Conservation (phyloP, 2,888 invertebrate species). For the Drosophila percnosoma region DNA sequence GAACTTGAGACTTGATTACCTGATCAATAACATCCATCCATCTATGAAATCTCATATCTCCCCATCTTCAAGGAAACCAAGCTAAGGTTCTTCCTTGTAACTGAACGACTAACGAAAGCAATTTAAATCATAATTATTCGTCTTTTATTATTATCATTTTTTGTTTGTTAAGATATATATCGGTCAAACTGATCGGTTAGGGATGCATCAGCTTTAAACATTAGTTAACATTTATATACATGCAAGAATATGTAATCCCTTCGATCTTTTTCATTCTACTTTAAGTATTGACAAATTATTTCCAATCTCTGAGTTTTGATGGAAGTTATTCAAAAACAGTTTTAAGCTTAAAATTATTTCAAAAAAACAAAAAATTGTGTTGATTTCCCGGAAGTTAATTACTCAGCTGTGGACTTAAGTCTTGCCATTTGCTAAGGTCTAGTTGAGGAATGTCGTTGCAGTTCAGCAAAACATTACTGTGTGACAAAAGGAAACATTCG, state of each 20-base stretch:
- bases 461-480: slow-evolving; percentile 67
- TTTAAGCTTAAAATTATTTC: not conserved
- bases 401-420: slow-evolving; percentile 54
- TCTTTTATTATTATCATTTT: not conserved
- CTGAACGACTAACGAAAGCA: not conserved
- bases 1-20: not conserved
- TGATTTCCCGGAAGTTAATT: slow-evolving; percentile 4
- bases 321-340: not conserved
- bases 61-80: not conserved
- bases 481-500: not conserved
- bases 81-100: not conserved
- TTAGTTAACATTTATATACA: not conserved
- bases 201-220: not conserved
- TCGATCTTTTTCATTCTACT: not conserved
- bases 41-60: not conserved
- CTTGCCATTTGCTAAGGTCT: slow-evolving; percentile 77
- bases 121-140: not conserved
- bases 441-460: slow-evolving; percentile 73
- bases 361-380: not conserved
- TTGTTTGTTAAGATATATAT: too few species aligned
- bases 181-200: not conserved
- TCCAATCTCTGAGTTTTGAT: not conserved
- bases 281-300: not conserved
- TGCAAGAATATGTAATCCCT: not conserved
- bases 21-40: not conserved